These are phyloP conservation scores for Drosophila lacicola DNA, from an alignment of 2,888 invertebrate species.

Conservation along the genomic window DNA sequence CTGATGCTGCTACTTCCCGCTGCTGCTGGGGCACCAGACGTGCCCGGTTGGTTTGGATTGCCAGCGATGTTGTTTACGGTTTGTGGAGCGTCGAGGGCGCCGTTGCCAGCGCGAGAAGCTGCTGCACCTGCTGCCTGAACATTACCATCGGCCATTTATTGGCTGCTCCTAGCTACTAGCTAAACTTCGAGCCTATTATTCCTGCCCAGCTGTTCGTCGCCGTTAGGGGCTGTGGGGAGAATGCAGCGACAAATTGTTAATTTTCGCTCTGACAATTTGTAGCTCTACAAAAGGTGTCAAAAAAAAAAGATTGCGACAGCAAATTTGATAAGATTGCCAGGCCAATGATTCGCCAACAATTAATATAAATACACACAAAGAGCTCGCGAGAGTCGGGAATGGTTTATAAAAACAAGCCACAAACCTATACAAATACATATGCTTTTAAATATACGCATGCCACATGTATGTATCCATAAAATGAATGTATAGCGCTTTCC, in stretches of 20 bases:
- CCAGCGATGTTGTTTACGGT: conserved; percentile 44
- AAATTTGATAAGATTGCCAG: conserved; percentile 42
- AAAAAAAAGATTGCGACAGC: conserved; percentile 23
- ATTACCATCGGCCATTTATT: conserved; percentile 83
- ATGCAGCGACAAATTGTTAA: neutral
- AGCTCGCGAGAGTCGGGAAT: no score
- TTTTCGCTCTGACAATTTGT: neutral
- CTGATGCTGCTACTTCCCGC: conserved; percentile 15
- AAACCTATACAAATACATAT: no score
- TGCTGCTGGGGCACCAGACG: conserved; percentile 28
- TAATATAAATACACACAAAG: neutral
- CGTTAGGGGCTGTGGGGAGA: conserved; percentile 23
- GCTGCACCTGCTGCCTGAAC: conserved; percentile 79
- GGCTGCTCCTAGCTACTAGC: conserved; percentile 46
- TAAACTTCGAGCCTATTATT: conserved; percentile 32
- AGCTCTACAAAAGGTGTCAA: neutral
- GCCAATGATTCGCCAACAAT: conserved; percentile 3
- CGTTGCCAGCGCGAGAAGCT: conserved; percentile 72
- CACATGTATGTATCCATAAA: no score
- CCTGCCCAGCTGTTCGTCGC: conserved; percentile 27
- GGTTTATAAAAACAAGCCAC: neutral
- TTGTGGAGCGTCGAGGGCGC: conserved; percentile 53
- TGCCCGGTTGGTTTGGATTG: conserved; percentile 40
- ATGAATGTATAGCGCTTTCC: no score
- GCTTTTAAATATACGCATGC: no score